Base-by-base conservation (phyloP, 2,113 vertebrate genomes). In the Otis tarda region DNA sequence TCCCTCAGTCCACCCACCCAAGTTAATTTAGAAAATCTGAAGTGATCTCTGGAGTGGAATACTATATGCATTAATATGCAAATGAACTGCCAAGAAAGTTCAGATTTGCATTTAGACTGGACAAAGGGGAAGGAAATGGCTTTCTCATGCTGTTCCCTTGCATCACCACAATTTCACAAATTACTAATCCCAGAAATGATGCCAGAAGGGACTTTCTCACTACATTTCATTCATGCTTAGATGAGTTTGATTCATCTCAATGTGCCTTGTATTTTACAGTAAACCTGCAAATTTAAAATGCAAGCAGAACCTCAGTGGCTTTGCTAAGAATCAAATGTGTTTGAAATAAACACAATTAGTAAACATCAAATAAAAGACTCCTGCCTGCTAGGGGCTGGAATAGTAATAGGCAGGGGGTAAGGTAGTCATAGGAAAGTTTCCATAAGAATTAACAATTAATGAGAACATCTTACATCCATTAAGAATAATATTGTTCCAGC, bases 101-200 rank as follows among this genome's bases (percentile, higher is more conserved):
- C 97, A 97, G 97, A 98, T 98, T 98, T 98, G 98, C 98, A 98
- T 98, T 98, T 97, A 98, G 97, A 98, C 97, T 96, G 98, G 97
- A 97, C 97, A 97, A 97, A 98, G 56, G 94, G 94, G 94, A 91
- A 97, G 93, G 94, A 97, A 96, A 96, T 96, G 93, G 81, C 93
- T 98, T 97, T 96, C 94, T 92, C 95, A 68, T 93, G 93, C 93
- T 97, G 93, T 95, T 97, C 83, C 95, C 92, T 95, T 92, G 82
- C 97, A 96, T 95, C 94, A 80, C 91, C 93, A 94, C 94, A 96
- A 90, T 97, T 97, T 96, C 95, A 93, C 94, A 98, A 98, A 98
- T 97, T 94, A 94, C 94, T 95, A 97, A 96, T 97, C 94, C 96
- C 95, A 95, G 91, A 97, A 98, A 98, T 87, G 82, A 97, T 94